Evolutionary conservation across 2,888 invertebrate species (phyloP), one percentile per base, ranked within the genome.

Genomic region (Poecilus cupreus): DNA sequence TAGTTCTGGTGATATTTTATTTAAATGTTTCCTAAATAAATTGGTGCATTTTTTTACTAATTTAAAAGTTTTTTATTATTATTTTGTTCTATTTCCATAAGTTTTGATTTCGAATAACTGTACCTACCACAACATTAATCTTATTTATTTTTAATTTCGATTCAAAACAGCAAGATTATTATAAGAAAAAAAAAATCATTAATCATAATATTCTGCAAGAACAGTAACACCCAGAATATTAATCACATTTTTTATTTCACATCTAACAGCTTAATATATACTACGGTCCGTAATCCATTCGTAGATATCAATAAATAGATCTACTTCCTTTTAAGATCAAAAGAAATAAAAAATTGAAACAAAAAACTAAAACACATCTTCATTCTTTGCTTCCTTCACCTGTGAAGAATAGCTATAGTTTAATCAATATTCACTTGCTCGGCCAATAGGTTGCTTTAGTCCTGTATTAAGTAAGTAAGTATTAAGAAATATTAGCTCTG

Each of bases 291-390:
- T 70, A 68, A 75, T 75, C 49, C 49, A 49, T 32, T 51, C 32
- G 26, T 70, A 78, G 70, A 79, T 79, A 79, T 79, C 79, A 79
- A 79, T 79, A 70, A 79, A 79, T 79, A 68, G 70, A 79, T 79
- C 79, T 70, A 79, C 70, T 79, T 79, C 70, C 51, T 79, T 79
- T 79, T 70, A 70, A 77, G 43, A 77, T 70, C n/a, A 70, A 43
- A 70, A 70, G 43, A 37, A 70, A 64, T 37, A 64, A 64, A 68
- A 68, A 68, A 68, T 11, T n/a, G 68, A 68, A 70, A 37, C 18
- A 70, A 70, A 70, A 68, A 70, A 70, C 39, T 70, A 39, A 70
- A 43, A 37, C 26, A 60, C 70, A 70, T 70, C 70, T 70, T 70
- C 43, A 70, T 37, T 70, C 70, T 70, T 39, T 37, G 24, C 60